Evolutionary conservation across 2,113 vertebrate genomes (phyloP).

Genomic region (Toxotes jaculatrix): DNA sequence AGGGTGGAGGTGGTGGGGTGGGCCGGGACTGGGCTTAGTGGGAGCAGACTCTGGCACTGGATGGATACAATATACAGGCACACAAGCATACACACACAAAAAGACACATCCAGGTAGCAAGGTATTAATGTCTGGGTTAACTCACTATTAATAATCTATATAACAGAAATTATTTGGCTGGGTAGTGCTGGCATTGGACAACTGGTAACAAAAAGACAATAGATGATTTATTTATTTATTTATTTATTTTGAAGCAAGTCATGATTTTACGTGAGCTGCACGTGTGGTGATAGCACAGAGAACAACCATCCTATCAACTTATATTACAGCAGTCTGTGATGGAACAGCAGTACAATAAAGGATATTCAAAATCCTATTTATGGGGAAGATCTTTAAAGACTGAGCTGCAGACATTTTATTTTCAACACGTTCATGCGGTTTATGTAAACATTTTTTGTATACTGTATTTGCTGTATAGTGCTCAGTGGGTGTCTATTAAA

Average conservation of each 20-base stretch:
- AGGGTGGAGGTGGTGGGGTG: constrained; percentile 82
- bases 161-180: constrained; percentile 24
- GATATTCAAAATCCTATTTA: background rate
- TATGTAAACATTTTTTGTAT: background rate
- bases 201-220: background rate
- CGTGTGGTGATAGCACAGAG: background rate
- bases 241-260: background rate
- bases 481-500: background rate
- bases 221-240: background rate
- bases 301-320: background rate
- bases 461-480: constrained; percentile 1
- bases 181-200: background rate
- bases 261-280: background rate
- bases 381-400: background rate
- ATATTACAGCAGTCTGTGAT: background rate
- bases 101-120: constrained; percentile 65
- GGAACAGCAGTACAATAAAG: background rate
- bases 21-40: constrained; percentile 93
- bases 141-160: constrained; percentile 28
- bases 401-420: background rate
- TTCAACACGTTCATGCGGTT: background rate
- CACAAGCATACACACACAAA: constrained; percentile 50
- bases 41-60: constrained; percentile 94
- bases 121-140: constrained; percentile 59
- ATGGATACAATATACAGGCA: constrained; percentile 63